Evolutionary conservation across 2,888 invertebrate species (phyloP).

Genomic region (Pemphredon lugubris): DNA sequence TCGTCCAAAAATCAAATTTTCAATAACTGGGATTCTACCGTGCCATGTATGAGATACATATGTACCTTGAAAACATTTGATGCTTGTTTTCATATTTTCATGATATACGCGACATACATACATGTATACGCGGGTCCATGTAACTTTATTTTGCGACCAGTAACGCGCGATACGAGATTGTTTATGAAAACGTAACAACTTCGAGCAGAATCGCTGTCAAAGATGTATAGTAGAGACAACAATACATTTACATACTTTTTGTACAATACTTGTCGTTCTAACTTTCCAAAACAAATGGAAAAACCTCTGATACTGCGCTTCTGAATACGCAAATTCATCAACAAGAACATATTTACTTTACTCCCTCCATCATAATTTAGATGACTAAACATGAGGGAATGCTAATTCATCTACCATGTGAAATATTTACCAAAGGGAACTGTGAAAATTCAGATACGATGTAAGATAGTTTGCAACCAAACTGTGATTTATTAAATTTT

Average conservation of each 20-base stretch:
- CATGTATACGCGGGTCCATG: neutral
- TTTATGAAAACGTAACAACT: neutral
- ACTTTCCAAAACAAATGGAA: neutral
- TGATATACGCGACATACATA: too few relatives aligned
- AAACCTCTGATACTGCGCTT: neutral
- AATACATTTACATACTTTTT: conserved; percentile 20
- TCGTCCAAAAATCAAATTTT: too few relatives aligned
- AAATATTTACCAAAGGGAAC: neutral
- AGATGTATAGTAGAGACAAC: neutral
- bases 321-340: neutral
- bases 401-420: neutral
- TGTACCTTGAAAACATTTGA: too few relatives aligned
- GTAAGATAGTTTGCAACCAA: neutral
- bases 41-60: too few relatives aligned
- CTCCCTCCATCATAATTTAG: neutral
- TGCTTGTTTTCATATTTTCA: too few relatives aligned
- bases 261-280: conserved; percentile 22
- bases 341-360: neutral
- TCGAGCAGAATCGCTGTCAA: neutral
- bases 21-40: too few relatives aligned
- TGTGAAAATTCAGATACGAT: neutral
- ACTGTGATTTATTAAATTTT: neutral
- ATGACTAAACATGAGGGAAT: neutral
- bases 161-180: neutral
- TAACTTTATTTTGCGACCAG: too few relatives aligned